Conservation (phyloP, 2,888 invertebrate species). For the Spodoptera exigua region DNA sequence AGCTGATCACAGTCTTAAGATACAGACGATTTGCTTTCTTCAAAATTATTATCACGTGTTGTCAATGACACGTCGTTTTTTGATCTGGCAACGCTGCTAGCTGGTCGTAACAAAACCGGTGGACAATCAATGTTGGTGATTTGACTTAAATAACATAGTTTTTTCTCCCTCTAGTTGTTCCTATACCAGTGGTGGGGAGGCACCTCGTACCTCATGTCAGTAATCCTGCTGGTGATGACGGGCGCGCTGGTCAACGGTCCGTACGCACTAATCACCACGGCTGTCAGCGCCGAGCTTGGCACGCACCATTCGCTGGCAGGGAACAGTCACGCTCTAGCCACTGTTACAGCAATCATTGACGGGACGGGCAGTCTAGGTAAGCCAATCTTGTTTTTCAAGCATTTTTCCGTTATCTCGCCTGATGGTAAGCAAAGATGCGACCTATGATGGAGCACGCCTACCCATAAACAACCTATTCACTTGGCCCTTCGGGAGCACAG, state of each 20-base stretch:
- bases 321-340: slow-evolving; percentile 96
- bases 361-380: slow-evolving; percentile 97
- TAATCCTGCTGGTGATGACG: slow-evolving; percentile 91
- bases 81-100: too few species aligned
- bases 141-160: background rate
- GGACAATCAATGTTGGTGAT: too few species aligned
- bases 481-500: too few species aligned
- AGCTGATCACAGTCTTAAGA: too few species aligned
- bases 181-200: slow-evolving; percentile 93
- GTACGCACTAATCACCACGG: slow-evolving; percentile 98
- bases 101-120: too few species aligned
- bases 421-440: too few species aligned
- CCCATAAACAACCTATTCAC: too few species aligned
- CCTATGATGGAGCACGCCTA: too few species aligned
- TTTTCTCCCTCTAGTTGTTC: slow-evolving; percentile 91
- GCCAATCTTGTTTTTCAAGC: slow-evolving; percentile 30
- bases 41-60: too few species aligned
- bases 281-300: slow-evolving; percentile 98
- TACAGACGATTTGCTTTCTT: too few species aligned
- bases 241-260: slow-evolving; percentile 98
- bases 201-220: slow-evolving; percentile 89
- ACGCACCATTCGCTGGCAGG: slow-evolving; percentile 95
- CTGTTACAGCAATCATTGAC: slow-evolving; percentile 99
- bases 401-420: too few species aligned
- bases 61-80: too few species aligned